Evolutionary conservation across 1,140 invertebrate species (phyloP), one percentile per base, ranked within the genome.

Genomic region (Drosophila busckii): DNA sequence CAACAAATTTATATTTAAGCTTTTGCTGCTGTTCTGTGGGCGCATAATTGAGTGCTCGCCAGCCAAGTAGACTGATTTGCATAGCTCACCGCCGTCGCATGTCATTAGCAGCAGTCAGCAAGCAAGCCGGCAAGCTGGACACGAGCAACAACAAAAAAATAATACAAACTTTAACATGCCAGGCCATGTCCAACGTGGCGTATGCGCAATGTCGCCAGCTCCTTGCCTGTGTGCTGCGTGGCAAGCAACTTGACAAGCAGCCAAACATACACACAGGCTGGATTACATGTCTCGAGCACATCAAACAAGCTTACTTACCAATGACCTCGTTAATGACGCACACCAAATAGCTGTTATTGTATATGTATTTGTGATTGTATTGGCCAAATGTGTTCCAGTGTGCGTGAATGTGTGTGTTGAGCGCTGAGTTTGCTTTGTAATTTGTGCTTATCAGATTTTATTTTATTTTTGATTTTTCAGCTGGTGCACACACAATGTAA

Each of bases 251-350:
- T 63, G 61, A 55, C 55, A 55, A 58, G 31, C 31, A 48, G 17
- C 12, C n/a, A 26, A 34, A 1, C 16, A n/a, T 19, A 8, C 34
- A 17, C 20, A 12, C 29, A 38, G 65, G 44, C 59, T 35, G 75
- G 75, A 82, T 82, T 82, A 82, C 75, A 82, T 82, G 75, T 82
- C 75, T 82, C 66, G 75, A 69, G 69, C 75, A 82, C 75, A 82
- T 82, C 75, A 82, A 82, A 82, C 65, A 82, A 83, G 75, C 65
- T 82, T 82, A 70, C 75, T 82, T 82, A 82, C 69, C 75, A 75
- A 75, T 82, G 75, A 75, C 75, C 75, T 82, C 75, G 75, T 82
- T 82, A 82, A 82, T 82, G 75, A 66, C 65, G 40, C 48, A 65
- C 58, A 56, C 48, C n/a, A 38, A 42, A 54, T 28, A 44, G 20